phyloP scores from a whole-genome alignment of 2,888 invertebrate genomes.

The Anoplius nigerrimus region DNA sequence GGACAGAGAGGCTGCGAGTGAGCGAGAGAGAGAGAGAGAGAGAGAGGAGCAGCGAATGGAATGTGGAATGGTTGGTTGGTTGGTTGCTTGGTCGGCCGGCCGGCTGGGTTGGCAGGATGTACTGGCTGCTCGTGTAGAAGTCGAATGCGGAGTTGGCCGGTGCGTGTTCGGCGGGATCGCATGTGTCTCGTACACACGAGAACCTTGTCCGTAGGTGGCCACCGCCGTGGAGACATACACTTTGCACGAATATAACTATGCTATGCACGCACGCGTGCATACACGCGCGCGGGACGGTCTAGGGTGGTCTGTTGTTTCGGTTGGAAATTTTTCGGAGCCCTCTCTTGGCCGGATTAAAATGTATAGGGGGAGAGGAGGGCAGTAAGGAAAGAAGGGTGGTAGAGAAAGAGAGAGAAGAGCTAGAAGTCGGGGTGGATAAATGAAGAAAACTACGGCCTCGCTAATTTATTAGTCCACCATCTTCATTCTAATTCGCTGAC shows the following conservation, averaged over 20 bases:
- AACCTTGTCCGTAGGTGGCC: slow-evolving; percentile 28
- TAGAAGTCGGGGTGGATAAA: no score
- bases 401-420: no score
- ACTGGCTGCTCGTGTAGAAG: slow-evolving; percentile 27
- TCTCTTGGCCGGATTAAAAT: no score
- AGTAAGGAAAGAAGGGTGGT: no score
- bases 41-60: slow-evolving; percentile 63
- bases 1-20: slow-evolving; percentile 34
- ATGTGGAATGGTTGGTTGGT: slow-evolving; percentile 68
- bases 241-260: background rate
- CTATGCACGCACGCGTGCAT: background rate
- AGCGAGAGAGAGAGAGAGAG: slow-evolving; percentile 28
- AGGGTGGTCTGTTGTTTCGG: slow-evolving; percentile 15
- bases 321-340: slow-evolving; percentile 13
- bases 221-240: slow-evolving; percentile 6
- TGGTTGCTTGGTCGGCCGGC: slow-evolving; percentile 39
- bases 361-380: no score
- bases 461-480: no score
- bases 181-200: slow-evolving; percentile 30
- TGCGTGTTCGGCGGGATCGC: slow-evolving; percentile 37
- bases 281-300: slow-evolving; percentile 5
- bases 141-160: slow-evolving; percentile 28
- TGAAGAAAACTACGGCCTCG: no score
- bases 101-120: slow-evolving; percentile 26
- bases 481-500: no score